phyloP scores from a whole-genome alignment of 2,888 invertebrate species.

The Erebia ligea region DNA sequence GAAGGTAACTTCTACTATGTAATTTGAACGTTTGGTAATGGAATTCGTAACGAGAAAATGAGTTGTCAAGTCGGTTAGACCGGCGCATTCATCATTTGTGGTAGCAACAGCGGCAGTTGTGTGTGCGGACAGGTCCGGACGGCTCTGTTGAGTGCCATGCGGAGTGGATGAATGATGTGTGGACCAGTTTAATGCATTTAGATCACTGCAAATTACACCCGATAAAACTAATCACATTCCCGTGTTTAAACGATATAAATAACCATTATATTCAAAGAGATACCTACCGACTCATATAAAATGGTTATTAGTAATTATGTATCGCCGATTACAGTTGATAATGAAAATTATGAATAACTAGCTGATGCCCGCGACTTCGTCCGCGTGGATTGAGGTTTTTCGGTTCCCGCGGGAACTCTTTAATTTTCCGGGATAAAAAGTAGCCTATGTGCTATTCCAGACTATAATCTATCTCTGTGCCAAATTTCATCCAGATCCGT shows the following conservation, averaged over 20 bases:
- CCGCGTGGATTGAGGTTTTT: too few relatives aligned
- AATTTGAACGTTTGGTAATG: slow-evolving; percentile 78
- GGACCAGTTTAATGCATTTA: slow-evolving; percentile 45
- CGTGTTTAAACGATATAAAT: slow-evolving; percentile 7
- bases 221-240: slow-evolving; percentile 32
- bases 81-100: slow-evolving; percentile 67
- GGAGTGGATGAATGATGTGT: slow-evolving; percentile 52
- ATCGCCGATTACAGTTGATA: too few relatives aligned
- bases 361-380: too few relatives aligned
- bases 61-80: slow-evolving; percentile 75
- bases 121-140: slow-evolving; percentile 52
- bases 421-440: too few relatives aligned
- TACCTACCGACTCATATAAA: neutral
- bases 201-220: slow-evolving; percentile 42
- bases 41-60: slow-evolving; percentile 77
- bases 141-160: slow-evolving; percentile 45
- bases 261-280: too few relatives aligned
- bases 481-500: too few relatives aligned
- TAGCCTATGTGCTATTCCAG: too few relatives aligned
- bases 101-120: slow-evolving; percentile 47
- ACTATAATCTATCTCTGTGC: too few relatives aligned
- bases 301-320: too few relatives aligned
- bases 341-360: too few relatives aligned
- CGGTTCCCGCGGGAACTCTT: too few relatives aligned
- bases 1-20: slow-evolving; percentile 75